Evolutionary conservation across 2,888 invertebrate genomes (phyloP).

Genomic region (Acronicta psi): DNA sequence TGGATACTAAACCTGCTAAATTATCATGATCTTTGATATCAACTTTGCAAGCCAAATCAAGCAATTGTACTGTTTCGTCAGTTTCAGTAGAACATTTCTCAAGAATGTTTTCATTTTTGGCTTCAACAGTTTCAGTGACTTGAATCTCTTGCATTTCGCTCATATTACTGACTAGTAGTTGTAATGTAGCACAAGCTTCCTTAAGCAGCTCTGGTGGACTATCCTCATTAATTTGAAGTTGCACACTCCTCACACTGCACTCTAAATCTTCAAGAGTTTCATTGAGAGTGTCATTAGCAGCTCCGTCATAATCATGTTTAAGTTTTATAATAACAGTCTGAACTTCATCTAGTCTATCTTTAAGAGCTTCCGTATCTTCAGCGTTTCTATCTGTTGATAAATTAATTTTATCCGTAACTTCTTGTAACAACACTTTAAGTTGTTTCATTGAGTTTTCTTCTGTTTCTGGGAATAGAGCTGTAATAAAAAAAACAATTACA

Average conservation of each 20-base stretch:
- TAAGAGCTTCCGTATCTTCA: conserved; percentile 71
- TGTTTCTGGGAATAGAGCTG: conserved; percentile 53
- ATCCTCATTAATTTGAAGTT: conserved; percentile 81
- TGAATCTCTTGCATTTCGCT: conserved; percentile 66
- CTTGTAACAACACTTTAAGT: conserved; percentile 71
- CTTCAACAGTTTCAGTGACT: conserved; percentile 49
- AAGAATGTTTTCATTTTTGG: conserved; percentile 59
- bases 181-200: conserved; percentile 82
- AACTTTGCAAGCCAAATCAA: conserved; percentile 79
- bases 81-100: conserved; percentile 71
- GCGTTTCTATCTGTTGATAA: conserved; percentile 54
- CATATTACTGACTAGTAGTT: conserved; percentile 75
- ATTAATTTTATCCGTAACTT: conserved; percentile 72
- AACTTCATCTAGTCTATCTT: conserved; percentile 81
- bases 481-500: conserved; percentile 21
- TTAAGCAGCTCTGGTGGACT: conserved; percentile 77
- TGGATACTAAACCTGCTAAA: conserved; percentile 61
- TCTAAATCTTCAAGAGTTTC: conserved; percentile 87
- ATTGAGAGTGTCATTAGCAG: conserved; percentile 77
- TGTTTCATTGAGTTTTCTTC: conserved; percentile 68
- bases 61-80: conserved; percentile 73
- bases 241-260: conserved; percentile 86
- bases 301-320: conserved; percentile 77
- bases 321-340: conserved; percentile 84
- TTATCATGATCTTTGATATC: conserved; percentile 66